A percentile compares a stretch with the other conserved stretches of the same genome.
phyloP scores from a whole-genome alignment of 2,797 vertebrate species.

The Rhyacichthys aspro region DNA sequence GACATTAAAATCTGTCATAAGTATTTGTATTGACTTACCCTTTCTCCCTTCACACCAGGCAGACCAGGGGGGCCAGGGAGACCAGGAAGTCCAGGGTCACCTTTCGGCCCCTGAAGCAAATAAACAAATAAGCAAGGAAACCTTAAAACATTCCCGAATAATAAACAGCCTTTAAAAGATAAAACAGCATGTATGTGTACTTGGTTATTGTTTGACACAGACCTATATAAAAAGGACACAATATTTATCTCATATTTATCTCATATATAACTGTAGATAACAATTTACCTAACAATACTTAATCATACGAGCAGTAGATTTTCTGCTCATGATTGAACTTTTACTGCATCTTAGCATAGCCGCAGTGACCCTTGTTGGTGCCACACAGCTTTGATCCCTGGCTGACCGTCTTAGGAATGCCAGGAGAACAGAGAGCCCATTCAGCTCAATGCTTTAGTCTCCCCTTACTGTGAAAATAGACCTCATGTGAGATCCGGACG shows the following conservation, averaged over 20 bases:
- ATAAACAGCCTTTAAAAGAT: neutral
- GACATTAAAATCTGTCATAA: constrained; percentile 12
- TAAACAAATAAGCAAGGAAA: constrained; percentile 30
- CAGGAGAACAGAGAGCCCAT: constrained; percentile 86
- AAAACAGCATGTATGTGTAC: no score
- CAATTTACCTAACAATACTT: no score
- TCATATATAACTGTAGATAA: no score
- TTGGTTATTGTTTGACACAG: no score
- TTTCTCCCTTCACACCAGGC: constrained; percentile 91
- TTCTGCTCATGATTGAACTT: constrained; percentile 1
- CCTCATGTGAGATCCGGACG: constrained; percentile 79
- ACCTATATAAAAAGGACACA: no score
- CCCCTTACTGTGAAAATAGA: constrained; percentile 84
- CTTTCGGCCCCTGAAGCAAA: constrained; percentile 86
- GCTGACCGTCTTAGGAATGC: constrained; percentile 71
- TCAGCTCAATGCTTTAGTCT: constrained; percentile 75
- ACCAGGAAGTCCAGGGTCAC: constrained; percentile 91
- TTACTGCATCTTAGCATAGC: constrained; percentile 13
- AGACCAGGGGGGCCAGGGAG: constrained; percentile 91
- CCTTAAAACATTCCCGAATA: neutral
- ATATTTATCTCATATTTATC: no score
- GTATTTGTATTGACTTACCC: constrained; percentile 83
- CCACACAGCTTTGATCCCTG: constrained; percentile 57
- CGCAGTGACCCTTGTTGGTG: constrained; percentile 35
- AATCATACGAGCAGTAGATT: neutral